Conservation (phyloP, 2,888 invertebrate genomes). For the Apotomis betuletana region DNA sequence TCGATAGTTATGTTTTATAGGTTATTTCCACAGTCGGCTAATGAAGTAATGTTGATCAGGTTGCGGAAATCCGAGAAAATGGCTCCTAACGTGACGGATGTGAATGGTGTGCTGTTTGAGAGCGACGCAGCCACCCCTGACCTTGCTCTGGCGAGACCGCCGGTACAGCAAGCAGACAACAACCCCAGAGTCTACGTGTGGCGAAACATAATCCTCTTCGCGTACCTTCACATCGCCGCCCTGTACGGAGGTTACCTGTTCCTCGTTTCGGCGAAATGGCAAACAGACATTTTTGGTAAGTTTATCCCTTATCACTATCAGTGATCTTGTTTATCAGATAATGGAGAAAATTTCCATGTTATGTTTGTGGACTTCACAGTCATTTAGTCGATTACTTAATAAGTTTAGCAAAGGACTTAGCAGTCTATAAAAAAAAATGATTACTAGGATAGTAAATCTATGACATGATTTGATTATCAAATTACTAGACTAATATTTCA, state of each 20-base stretch:
- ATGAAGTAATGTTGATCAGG: constrained; percentile 47
- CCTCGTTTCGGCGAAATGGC: constrained; percentile 88
- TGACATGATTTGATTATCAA: too few species aligned
- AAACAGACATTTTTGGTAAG: constrained; percentile 89
- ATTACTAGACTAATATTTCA: too few species aligned
- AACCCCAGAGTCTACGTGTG: constrained; percentile 87
- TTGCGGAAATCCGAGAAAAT: constrained; percentile 55
- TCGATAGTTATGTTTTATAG: constrained; percentile 7
- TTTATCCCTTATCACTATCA: constrained; percentile 38
- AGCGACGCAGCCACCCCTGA: constrained; percentile 76
- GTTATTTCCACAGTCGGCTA: constrained; percentile 17
- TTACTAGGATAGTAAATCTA: too few species aligned
- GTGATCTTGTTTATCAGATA: constrained; percentile 3
- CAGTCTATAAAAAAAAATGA: too few species aligned
- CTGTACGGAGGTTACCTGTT: constrained; percentile 89
- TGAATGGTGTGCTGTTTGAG: constrained; percentile 78
- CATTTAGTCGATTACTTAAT: constrained; percentile 1
- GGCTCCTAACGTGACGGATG: constrained; percentile 75
- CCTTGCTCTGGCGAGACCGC: constrained; percentile 66
- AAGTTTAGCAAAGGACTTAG: background rate
- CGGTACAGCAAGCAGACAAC: constrained; percentile 80
- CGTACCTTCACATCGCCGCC: constrained; percentile 89
- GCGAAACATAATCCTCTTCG: constrained; percentile 92
- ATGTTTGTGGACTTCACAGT: background rate
- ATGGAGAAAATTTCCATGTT: constrained; percentile 3